These are phyloP conservation scores for Drosophila bifasciata DNA, from an alignment of 1,140 invertebrate species.

Conservation along the genomic window DNA sequence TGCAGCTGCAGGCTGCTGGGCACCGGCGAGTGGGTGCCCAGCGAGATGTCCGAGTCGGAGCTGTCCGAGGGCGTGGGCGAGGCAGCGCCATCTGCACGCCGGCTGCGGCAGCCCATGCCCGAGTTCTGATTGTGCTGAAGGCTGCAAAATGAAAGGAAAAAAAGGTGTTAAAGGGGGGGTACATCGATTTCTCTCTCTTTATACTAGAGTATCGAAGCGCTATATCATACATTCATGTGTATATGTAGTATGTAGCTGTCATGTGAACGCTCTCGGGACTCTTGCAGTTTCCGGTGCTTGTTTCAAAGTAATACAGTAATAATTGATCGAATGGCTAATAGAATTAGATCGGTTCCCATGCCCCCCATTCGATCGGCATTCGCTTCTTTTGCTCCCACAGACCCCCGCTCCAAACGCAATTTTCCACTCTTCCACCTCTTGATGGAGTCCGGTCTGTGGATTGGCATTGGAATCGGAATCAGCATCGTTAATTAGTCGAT, in stretches of 20 bases:
- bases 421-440: constrained; percentile 17
- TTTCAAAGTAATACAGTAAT: background rate
- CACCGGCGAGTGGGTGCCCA: constrained; percentile 86
- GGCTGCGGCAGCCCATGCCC: constrained; percentile 66
- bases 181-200: too few species aligned
- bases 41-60: constrained; percentile 85
- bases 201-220: too few species aligned
- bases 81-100: constrained; percentile 74
- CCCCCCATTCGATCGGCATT: background rate
- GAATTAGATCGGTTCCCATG: constrained; percentile 13
- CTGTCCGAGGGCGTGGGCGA: constrained; percentile 84
- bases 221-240: too few species aligned
- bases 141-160: constrained; percentile 51
- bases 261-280: too few species aligned
- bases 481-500: constrained; percentile 62
- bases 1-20: constrained; percentile 83
- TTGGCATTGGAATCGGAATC: constrained; percentile 9
- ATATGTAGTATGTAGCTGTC: background rate
- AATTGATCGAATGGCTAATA: constrained; percentile 12
- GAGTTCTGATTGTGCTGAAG: constrained; percentile 83
- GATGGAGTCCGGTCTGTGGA: constrained; percentile 11
- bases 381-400: background rate
- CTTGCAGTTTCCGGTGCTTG: too few species aligned
- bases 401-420: constrained; percentile 22
- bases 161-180: background rate